These are phyloP conservation scores for Drosophila rubida DNA, from an alignment of 2,888 invertebrate species.

Conservation along the genomic window DNA sequence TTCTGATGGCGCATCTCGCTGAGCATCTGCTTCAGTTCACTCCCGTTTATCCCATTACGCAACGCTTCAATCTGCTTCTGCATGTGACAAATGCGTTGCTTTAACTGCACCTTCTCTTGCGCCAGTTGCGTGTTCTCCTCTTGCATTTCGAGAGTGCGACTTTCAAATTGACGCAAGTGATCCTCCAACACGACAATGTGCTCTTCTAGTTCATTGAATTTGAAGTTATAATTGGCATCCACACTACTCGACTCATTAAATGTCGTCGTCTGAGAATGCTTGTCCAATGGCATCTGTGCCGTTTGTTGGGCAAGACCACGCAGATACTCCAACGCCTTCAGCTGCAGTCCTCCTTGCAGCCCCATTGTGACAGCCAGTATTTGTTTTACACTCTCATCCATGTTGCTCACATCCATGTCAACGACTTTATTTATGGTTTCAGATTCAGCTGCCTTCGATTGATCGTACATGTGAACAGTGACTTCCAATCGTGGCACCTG, in stretches of 20 bases:
- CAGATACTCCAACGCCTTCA: slow-evolving; percentile 84
- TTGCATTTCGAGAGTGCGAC: slow-evolving; percentile 85
- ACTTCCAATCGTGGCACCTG: slow-evolving; percentile 26
- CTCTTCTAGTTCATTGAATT: slow-evolving; percentile 63
- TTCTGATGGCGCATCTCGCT: slow-evolving; percentile 86
- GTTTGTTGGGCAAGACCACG: slow-evolving; percentile 7
- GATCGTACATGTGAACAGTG: slow-evolving; percentile 28
- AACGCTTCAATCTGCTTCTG: slow-evolving; percentile 63
- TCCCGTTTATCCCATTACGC: slow-evolving; percentile 75
- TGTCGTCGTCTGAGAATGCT: slow-evolving; percentile 7
- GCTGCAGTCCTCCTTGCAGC: slow-evolving; percentile 87
- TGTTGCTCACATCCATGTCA: slow-evolving; percentile 8
- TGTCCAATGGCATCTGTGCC: neutral
- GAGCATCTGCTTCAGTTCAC: slow-evolving; percentile 88
- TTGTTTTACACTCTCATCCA: slow-evolving; percentile 19
- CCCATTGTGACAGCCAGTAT: slow-evolving; percentile 91
- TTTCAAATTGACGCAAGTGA: slow-evolving; percentile 56
- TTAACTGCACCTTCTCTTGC: slow-evolving; percentile 82
- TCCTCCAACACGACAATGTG: slow-evolving; percentile 59
- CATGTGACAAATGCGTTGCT: slow-evolving; percentile 66
- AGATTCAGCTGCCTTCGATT: neutral
- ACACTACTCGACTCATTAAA: slow-evolving; percentile 4
- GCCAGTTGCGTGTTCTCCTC: slow-evolving; percentile 84
- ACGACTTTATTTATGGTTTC: neutral
- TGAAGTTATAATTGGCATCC: slow-evolving; percentile 46